phyloP scores from a whole-genome alignment of 1,140 invertebrate genomes.

The Hylaeus volcanicus region DNA sequence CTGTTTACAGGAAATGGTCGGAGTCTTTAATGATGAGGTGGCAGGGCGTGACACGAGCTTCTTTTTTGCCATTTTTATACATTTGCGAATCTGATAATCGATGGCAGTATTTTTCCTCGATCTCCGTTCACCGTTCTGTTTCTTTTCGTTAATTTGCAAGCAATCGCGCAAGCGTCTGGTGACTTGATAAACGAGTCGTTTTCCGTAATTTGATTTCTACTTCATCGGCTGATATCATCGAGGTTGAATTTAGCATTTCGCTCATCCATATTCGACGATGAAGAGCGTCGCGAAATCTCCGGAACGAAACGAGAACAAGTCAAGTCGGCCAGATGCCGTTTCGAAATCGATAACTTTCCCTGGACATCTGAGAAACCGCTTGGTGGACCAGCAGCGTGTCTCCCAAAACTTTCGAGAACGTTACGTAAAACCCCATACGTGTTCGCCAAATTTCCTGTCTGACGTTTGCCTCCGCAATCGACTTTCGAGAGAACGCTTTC shows the following conservation, averaged over 20 bases:
- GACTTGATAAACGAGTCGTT: too few species aligned
- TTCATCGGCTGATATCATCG: not conserved
- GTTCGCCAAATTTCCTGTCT: not conserved
- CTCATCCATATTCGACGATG: slow-evolving; percentile 10
- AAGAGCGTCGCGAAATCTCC: slow-evolving; percentile 17
- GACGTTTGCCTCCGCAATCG: not conserved
- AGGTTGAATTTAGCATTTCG: slow-evolving; percentile 23
- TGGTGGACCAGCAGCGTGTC: not conserved
- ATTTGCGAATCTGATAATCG: too few species aligned
- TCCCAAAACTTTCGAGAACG: not conserved
- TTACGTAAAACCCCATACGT: not conserved
- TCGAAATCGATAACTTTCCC: slow-evolving; percentile 54
- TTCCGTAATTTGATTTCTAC: not conserved
- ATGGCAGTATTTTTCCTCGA: too few species aligned
- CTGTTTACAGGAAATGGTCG: too few species aligned
- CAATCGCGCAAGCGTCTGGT: not conserved
- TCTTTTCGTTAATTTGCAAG: not conserved
- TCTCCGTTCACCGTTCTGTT: not conserved
- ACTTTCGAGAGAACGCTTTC: not conserved
- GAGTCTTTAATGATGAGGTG: too few species aligned
- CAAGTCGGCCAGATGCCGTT: slow-evolving; percentile 30
- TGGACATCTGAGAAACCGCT: not conserved
- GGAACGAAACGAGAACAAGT: not conserved
- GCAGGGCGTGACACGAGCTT: too few species aligned
- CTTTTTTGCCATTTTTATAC: too few species aligned